phyloP scores from a whole-genome alignment of 37 sponge, comb jelly and placozoan species.

The Halisarca cf. caerulea region DNA sequence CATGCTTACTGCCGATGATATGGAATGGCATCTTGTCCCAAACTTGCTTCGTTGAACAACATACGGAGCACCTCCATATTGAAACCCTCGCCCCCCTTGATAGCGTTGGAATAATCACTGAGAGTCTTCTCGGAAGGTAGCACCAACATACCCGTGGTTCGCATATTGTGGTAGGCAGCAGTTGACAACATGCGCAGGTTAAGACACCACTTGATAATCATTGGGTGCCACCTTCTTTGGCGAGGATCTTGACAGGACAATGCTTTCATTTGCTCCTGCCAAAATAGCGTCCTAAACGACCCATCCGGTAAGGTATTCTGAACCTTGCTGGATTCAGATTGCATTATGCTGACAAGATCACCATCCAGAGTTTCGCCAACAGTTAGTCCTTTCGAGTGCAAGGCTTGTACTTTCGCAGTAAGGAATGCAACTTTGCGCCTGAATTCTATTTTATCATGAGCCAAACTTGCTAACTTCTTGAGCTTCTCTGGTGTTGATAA shows the following conservation, averaged over 20 bases:
- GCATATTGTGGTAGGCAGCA: background rate
- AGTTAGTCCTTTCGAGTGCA: too few relatives aligned
- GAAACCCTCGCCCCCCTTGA: background rate
- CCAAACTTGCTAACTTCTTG: too few relatives aligned
- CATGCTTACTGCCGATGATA: background rate
- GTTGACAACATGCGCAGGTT: background rate
- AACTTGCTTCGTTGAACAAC: constrained; percentile 4
- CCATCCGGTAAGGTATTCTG: background rate
- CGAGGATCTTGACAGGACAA: background rate
- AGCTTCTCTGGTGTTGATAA: too few relatives aligned
- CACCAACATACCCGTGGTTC: background rate
- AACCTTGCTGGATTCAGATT: background rate
- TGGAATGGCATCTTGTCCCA: background rate
- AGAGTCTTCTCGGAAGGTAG: constrained; percentile 4
- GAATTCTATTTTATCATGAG: too few relatives aligned
- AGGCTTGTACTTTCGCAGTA: too few relatives aligned
- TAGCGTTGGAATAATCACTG: background rate
- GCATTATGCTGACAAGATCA: background rate
- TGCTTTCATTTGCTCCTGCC: constrained; percentile 14
- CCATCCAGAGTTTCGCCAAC: too few relatives aligned
- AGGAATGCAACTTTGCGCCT: too few relatives aligned
- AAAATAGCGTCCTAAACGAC: background rate
- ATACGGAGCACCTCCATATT: background rate
- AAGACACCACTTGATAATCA: constrained; percentile 17
- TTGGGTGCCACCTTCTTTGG: constrained; percentile 3